Percentiles rank a stretch among this genome's conserved stretches.
These are phyloP conservation scores for Ormyrus thymus DNA, from an alignment of 2,888 invertebrate genomes.

Conservation along the genomic window DNA sequence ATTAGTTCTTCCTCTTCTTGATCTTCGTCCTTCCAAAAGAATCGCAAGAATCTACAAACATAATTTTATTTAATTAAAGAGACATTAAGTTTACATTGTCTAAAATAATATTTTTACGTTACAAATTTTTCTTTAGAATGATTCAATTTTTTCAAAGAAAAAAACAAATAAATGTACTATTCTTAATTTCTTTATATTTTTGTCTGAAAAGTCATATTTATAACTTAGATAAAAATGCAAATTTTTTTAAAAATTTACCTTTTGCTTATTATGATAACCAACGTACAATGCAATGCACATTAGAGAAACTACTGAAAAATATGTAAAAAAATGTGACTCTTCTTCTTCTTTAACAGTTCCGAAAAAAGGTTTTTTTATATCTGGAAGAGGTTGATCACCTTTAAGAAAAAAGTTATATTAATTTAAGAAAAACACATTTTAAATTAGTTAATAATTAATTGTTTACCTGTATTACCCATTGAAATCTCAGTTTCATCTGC, in stretches of 20 bases:
- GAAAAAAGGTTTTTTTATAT: slow-evolving; percentile 24
- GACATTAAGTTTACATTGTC: not conserved
- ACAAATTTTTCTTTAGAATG: too few species aligned
- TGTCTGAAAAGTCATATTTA: slow-evolving; percentile 6
- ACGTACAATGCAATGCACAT: slow-evolving; percentile 80
- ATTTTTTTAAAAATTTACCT: slow-evolving; percentile 70
- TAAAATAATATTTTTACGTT: too few species aligned
- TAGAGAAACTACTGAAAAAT: slow-evolving; percentile 80
- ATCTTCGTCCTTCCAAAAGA: slow-evolving; percentile 79
- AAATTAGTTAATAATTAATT: not conserved
- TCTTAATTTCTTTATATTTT: too few species aligned
- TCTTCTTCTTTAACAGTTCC: slow-evolving; percentile 72
- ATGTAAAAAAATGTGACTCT: slow-evolving; percentile 82
- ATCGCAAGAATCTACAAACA: slow-evolving; percentile 79
- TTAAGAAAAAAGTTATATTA: not conserved
- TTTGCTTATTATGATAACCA: slow-evolving; percentile 81
- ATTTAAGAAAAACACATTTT: not conserved
- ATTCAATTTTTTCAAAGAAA: slow-evolving; percentile 8
- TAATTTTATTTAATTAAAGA: not conserved
- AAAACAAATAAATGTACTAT: not conserved
- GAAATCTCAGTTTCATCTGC: slow-evolving; percentile 5
- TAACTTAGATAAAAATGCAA: slow-evolving; percentile 5
- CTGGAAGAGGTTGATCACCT: slow-evolving; percentile 9
- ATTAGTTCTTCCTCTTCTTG: slow-evolving; percentile 69
- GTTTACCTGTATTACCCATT: slow-evolving; percentile 25